Base-by-base conservation (phyloP, 2,113 vertebrate genomes). In the Plestiodon gilberti region DNA sequence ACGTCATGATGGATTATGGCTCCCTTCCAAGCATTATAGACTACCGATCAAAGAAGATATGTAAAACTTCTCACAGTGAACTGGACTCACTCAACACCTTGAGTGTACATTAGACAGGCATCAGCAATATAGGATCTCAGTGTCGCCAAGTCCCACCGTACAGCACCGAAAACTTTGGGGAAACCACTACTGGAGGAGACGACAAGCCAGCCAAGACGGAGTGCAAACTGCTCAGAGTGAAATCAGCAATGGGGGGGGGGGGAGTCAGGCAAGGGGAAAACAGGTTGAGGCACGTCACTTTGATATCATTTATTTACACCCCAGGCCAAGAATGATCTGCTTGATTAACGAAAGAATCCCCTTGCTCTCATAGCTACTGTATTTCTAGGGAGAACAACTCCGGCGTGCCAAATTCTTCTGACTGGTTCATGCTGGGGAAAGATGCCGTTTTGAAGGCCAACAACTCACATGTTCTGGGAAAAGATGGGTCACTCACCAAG, bases 241-340 rank as follows among this genome's bases (percentile, higher is more conserved):
- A 22, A 23, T n/a, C 23, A 38, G 62, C 61, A n/a, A 4, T 40
- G 9, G 33, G 74, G 48, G 25, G 48, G 62, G 40, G 30, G 73
- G 48, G 10, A 35, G 8, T 1, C 11, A n/a, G 0, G 6, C 5
- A 48, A 55, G 28, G 14, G 33, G 23, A 3, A 52, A 65, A 35
- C 71, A 55, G 28, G 85, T 40, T 10, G 6, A 57, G 59, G 79
- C 78, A 0, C 17, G 35, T 52, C 7, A 1, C 20, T 38, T n/a
- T n/a, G 78, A 67, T 38, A 76, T 11, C 48, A 22, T 81, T 87
- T 87, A 76, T 67, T 76, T 82, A 57, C 33, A 87, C 78, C 85
- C 13, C 59, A 33, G 79, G 59, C 78, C 70, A 82, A 76, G 30
- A 22, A 22, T 22, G 15, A 74, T 28, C 79, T 38, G 48, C 23